Percentiles rank a stretch among this genome's conserved stretches.
Evolutionary conservation across 2,113 vertebrate genomes (phyloP).

Genomic region (Nesospiza acunhae): DNA sequence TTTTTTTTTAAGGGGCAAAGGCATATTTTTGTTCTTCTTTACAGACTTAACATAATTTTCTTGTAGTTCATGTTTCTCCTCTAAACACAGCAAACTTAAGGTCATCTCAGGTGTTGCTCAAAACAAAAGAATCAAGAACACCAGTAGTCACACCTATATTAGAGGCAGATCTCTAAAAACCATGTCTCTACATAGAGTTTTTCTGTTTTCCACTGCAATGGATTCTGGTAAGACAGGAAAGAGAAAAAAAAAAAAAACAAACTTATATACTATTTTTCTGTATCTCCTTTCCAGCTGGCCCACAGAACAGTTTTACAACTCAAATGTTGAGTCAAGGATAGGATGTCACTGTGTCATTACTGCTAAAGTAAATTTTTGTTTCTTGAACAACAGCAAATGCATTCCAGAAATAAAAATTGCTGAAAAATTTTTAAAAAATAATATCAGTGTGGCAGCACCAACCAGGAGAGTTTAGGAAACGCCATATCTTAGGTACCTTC

Average conservation of each 20-base stretch:
- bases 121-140: neutral
- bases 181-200: neutral
- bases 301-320: neutral
- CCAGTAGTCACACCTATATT: neutral
- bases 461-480: neutral
- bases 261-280: neutral
- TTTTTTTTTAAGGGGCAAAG: rapidly evolving
- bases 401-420: neutral
- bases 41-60: neutral
- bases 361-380: neutral
- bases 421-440: neutral
- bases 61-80: neutral
- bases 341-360: neutral
- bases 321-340: neutral
- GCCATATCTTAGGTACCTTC: neutral
- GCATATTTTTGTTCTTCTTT: neutral
- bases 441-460: neutral
- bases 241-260: neutral
- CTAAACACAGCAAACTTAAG: neutral
- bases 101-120: neutral
- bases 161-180: neutral
- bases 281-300: neutral
- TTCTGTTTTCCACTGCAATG: neutral
- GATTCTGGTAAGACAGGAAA: neutral
- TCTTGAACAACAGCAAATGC: neutral